These are phyloP conservation scores for Heterodera carotae DNA, from an alignment of 1,140 invertebrate species.

Conservation along the genomic window DNA sequence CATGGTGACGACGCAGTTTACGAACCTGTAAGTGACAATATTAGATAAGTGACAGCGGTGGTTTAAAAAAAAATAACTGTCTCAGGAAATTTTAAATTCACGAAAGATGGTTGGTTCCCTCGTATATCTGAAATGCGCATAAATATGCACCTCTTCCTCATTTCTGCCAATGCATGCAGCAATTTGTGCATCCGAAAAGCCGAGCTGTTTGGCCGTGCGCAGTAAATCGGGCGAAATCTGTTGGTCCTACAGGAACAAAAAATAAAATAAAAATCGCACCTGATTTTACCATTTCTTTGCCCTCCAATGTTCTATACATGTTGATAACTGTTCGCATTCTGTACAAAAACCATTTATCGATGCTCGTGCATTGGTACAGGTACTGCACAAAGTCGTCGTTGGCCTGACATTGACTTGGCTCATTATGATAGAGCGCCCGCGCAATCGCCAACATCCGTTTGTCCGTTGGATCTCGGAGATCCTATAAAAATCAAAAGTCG, in stretches of 20 bases:
- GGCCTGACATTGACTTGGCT: slow-evolving; percentile 75
- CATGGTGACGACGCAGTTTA: slow-evolving; percentile 65
- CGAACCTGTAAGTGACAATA: too few relatives aligned
- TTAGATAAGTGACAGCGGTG: too few relatives aligned
- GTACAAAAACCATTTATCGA: slow-evolving; percentile 92
- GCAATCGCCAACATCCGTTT: slow-evolving; percentile 94
- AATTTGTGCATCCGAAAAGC: slow-evolving; percentile 97
- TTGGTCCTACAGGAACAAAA: not conserved
- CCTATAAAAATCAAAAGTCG: slow-evolving; percentile 70
- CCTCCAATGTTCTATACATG: slow-evolving; percentile 69
- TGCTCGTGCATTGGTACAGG: slow-evolving; percentile 88
- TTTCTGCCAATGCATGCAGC: slow-evolving; percentile 74
- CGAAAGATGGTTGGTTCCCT: too few relatives aligned
- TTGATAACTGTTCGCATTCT: slow-evolving; percentile 91
- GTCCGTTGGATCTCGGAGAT: slow-evolving; percentile 88
- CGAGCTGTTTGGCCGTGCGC: slow-evolving; percentile 83
- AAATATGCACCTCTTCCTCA: not conserved
- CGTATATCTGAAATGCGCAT: too few relatives aligned
- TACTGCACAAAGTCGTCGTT: slow-evolving; percentile 72
- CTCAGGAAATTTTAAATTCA: slow-evolving; percentile 53
- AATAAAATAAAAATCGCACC: not conserved
- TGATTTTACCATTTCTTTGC: not conserved
- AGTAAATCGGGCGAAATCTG: slow-evolving; percentile 68
- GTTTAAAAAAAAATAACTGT: slow-evolving; percentile 66
- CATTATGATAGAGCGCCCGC: slow-evolving; percentile 78